phyloP scores from a whole-genome alignment of 1,140 invertebrate species.

The Mya arenaria region DNA sequence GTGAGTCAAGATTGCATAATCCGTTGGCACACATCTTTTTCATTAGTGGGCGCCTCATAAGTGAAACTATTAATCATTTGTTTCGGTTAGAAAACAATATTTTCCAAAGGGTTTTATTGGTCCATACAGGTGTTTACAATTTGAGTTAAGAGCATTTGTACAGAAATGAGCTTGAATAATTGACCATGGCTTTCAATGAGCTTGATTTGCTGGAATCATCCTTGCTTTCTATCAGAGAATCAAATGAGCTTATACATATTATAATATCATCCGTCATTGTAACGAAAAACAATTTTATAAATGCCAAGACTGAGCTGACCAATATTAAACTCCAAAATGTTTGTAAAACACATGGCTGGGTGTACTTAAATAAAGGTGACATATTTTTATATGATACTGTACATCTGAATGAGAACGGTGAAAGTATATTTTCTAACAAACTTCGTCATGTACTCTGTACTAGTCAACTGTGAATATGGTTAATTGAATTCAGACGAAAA shows the following conservation, averaged over 20 bases:
- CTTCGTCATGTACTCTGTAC: no score
- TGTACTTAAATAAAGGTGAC: neutral
- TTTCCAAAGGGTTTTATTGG: neutral
- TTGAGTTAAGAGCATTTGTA: neutral
- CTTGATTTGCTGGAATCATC: no score
- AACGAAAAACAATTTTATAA: no score
- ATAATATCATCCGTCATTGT: no score
- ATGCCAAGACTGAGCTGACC: neutral
- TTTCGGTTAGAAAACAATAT: neutral
- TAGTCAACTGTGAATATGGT: neutral
- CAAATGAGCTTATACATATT: no score
- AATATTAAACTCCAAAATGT: neutral
- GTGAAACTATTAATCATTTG: neutral
- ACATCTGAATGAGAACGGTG: neutral
- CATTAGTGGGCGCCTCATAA: neutral
- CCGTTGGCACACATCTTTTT: neutral
- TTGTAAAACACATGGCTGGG: neutral
- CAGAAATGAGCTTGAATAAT: neutral
- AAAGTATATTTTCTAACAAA: neutral
- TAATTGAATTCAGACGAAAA: no score
- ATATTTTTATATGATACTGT: neutral
- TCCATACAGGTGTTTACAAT: neutral
- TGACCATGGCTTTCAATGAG: no score
- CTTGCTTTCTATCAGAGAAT: no score
- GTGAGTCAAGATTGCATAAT: neutral